A percentile compares a stretch with the other conserved stretches of the same genome.
Conservation (phyloP, 2,888 invertebrate genomes). For the Chrysolina americana region DNA sequence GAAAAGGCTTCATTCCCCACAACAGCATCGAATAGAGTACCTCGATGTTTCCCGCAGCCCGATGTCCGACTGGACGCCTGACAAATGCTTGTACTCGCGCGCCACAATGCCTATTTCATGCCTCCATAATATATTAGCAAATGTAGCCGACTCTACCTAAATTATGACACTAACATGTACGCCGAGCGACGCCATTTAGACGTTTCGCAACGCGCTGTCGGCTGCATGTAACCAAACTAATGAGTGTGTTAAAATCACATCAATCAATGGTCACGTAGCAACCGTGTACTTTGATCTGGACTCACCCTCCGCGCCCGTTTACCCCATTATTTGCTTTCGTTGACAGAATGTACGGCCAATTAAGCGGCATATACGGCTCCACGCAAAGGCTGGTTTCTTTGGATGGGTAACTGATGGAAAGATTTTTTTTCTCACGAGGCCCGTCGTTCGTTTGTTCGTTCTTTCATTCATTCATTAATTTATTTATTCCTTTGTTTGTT, state of each 20-base stretch:
- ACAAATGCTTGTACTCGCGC: slow-evolving; percentile 20
- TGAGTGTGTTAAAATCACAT: slow-evolving; percentile 68
- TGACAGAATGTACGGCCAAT: slow-evolving; percentile 46
- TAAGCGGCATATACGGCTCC: slow-evolving; percentile 3
- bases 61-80: no score
- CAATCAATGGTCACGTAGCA: slow-evolving; percentile 68
- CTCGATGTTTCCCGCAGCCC: neutral
- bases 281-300: slow-evolving; percentile 63
- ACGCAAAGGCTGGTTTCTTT: no score
- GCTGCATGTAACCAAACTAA: slow-evolving; percentile 59
- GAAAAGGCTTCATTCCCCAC: neutral
- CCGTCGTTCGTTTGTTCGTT: no score
- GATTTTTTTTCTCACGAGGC: no score
- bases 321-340: slow-evolving; percentile 47
- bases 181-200: slow-evolving; percentile 58
- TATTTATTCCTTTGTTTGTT: no score
- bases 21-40: neutral
- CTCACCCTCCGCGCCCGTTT: slow-evolving; percentile 41
- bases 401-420: no score
- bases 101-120: slow-evolving; percentile 13
- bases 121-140: slow-evolving; percentile 17
- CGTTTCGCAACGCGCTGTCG: slow-evolving; percentile 44
- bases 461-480: no score
- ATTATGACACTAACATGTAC: slow-evolving; percentile 54
- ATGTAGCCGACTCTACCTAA: slow-evolving; percentile 11